Percentiles rank a stretch among this genome's conserved stretches.
phyloP scores from a whole-genome alignment of 1,140 invertebrate species.

The Drosophila repletoides region DNA sequence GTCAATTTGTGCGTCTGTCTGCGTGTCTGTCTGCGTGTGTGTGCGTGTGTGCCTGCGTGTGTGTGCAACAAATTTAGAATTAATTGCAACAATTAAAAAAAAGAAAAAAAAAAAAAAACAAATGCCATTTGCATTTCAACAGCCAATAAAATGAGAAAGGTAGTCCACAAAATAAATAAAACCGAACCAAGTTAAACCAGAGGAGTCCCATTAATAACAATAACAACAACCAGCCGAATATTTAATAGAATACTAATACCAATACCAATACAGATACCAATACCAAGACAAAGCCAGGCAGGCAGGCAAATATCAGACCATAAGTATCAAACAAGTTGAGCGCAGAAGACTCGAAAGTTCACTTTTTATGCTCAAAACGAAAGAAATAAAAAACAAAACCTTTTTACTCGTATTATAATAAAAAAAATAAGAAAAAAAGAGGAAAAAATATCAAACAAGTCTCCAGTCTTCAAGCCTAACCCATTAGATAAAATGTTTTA shows the following conservation, averaged over 20 bases:
- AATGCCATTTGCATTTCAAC: conserved; percentile 44
- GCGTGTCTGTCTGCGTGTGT: conserved; percentile 10
- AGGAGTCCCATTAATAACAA: conserved; percentile 45
- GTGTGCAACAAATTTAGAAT: conserved; percentile 48
- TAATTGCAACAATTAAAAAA: conserved; percentile 70
- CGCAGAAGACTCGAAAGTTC: conserved; percentile 66
- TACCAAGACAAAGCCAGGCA: conserved; percentile 33
- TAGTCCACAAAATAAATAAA: conserved; percentile 20
- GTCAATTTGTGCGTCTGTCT: too few relatives aligned
- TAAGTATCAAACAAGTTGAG: conserved; percentile 76
- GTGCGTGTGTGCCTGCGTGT: conserved; percentile 17
- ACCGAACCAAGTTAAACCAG: conserved; percentile 24
- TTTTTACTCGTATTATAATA: conserved; percentile 15
- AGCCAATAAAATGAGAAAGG: conserved; percentile 61
- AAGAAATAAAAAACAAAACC: neutral
- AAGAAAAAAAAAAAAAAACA: conserved; percentile 15
- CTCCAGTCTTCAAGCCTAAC: too few relatives aligned
- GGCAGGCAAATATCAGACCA: conserved; percentile 68
- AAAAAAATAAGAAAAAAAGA: conserved; percentile 5
- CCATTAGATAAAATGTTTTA: too few relatives aligned
- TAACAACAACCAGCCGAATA: conserved; percentile 54
- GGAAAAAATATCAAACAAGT: neutral
- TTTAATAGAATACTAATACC: conserved; percentile 48
- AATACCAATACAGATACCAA: conserved; percentile 4
- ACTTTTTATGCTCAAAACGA: conserved; percentile 43